Evolutionary conservation across 2,888 invertebrate species (phyloP), one percentile per base, ranked within the genome.

Genomic region (Spicauda simplicius): DNA sequence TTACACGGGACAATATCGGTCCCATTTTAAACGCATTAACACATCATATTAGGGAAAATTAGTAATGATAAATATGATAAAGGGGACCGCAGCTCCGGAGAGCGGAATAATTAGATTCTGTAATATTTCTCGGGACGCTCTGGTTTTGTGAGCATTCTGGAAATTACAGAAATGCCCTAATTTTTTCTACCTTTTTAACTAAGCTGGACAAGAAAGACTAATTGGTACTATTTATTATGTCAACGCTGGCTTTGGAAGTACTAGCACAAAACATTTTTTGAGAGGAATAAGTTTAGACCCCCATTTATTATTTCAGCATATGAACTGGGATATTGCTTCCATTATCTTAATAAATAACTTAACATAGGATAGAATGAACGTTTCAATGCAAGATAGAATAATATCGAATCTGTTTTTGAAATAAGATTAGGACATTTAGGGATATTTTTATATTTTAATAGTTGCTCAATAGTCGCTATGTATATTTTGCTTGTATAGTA

Each of bases 11-110:
- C 25, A 48, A 59, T 59, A 59, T 48, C 16, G 48, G 59, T 16
- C 25, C 25, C 20, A 48, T 59, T 59, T 60, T 52, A 33, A 52
- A 30, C 33, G 33, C 30, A 52, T 60, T 52, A 60, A 52, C 52
- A 60, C 50, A 18, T 50, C 50, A 20, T 52, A 52, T 60, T 50
- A 60, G 33, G 33, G 60, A 16, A 50, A 60, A 60, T 60, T 60
- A 60, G 60, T 18, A 33, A 52, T 52, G 50, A 60, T 60, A 60
- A 60, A 60, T 60, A 60, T 60, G 50, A 52, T 60, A 50, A 60
- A 60, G 33, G 18, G 19, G 52, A 30, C 52, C 60, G 33, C 60
- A 33, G 33, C 18, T 14, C 33, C 18, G 30, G 6, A 33, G 18
- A 52, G 33, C 50, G 50, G 60, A 18, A 52, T 60, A 60, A 60